Percentiles rank a stretch among this genome's conserved stretches.
phyloP scores from a whole-genome alignment of 2,888 invertebrate genomes.

The Hirtodrosophila confusa region DNA sequence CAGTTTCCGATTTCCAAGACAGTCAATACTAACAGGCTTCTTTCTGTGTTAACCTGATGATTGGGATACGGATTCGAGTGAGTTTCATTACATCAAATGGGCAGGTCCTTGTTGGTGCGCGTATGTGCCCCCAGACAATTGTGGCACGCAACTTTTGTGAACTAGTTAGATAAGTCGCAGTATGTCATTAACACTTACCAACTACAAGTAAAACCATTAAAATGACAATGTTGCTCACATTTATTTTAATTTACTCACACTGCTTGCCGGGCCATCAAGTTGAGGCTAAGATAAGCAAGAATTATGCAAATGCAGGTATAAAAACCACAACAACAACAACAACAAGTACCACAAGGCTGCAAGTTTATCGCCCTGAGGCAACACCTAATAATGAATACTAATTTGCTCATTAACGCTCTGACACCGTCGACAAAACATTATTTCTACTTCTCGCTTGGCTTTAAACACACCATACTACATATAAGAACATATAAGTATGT shows the following conservation, averaged over 20 bases:
- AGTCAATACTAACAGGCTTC: neutral
- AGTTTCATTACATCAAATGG: too few relatives aligned
- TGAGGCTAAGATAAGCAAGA: conserved; percentile 47
- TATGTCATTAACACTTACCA: conserved; percentile 46
- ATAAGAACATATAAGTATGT: conserved; percentile 9
- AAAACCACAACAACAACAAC: conserved; percentile 7
- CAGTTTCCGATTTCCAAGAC: conserved; percentile 33
- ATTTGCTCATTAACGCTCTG: conserved; percentile 73
- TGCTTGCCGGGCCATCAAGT: conserved; percentile 43
- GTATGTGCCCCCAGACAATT: conserved; percentile 15
- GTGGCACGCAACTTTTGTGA: conserved; percentile 41
- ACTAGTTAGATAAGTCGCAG: conserved; percentile 10
- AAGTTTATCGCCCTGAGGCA: conserved; percentile 36
- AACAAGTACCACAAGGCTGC: conserved; percentile 6
- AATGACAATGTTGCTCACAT: conserved; percentile 52
- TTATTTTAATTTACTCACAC: conserved; percentile 72
- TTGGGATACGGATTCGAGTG: too few relatives aligned
- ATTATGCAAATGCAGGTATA: conserved; percentile 63
- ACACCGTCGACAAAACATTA: conserved; percentile 53
- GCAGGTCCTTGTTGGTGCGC: neutral
- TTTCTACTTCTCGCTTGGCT: conserved; percentile 51
- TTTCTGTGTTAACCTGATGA: neutral
- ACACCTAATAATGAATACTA: conserved; percentile 79
- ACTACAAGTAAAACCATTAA: conserved; percentile 44
- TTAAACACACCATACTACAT: conserved; percentile 26